Base-by-base conservation (phyloP, 2,888 invertebrate species). In the Junonia oenone region DNA sequence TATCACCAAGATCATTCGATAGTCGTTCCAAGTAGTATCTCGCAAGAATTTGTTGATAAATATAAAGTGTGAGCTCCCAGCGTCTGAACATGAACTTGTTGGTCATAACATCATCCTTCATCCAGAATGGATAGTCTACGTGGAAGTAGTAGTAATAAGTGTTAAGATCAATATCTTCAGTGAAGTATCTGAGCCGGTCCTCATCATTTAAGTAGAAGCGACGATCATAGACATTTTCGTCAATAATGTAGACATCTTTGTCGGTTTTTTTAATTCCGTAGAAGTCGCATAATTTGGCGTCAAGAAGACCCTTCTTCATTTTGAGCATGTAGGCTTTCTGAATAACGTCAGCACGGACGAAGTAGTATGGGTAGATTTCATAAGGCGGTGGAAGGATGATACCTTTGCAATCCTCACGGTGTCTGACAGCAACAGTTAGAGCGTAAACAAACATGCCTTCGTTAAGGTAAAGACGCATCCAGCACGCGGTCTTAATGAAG, bases 21-120 rank as follows among this genome's bases (percentile, higher is more conserved):
- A 91, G 67, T 63, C 92, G 88, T 61, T 91, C 91, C 55, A 91
- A 64, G 81, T 91, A 86, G 71, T 91, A 92, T 59, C 93, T 91
- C 45, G 94, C 94, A 55, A 94, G 75, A 9, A 94, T 84, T 74
- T 94, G 93, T 71, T 94, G 94, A 76, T 93, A 92, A 67, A 91
- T 89, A 75, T 91, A 92, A 62, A 91, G 76, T 65, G 91, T 93
- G 6, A 92, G 72, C 72, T 93, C 92, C 51, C 90, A 92, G 48
- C 91, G 91, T 51, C 83, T 78, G 33, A 64, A 67, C 57, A 74
- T 79, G n/a, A 72, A 70, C 59, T 82, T 83, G 65, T 79, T 75
- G 48, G 77, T 80, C 37, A 51, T 87, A 91, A 89, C 72, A 2
- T 82, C 78, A 51, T 87, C 83, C 40, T 83, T 87, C 88, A 93